Evolutionary conservation across 2,888 invertebrate species (phyloP).

Genomic region (Serripes groenlandicus): DNA sequence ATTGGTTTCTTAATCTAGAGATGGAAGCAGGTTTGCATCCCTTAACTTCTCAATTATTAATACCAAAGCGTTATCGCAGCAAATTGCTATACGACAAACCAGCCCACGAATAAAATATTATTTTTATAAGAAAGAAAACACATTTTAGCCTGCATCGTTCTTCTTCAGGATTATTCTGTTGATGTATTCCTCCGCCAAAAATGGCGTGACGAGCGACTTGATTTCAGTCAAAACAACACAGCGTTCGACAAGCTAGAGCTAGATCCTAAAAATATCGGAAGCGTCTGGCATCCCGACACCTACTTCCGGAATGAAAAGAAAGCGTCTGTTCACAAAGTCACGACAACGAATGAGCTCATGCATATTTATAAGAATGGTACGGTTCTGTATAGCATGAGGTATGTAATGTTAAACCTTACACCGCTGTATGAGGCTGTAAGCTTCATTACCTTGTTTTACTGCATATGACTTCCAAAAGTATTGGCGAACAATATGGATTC

Average conservation of each 20-base stretch:
- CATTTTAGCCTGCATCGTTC: not conserved
- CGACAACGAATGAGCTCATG: conserved; percentile 32
- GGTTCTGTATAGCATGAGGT: conserved; percentile 38
- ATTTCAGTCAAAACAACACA: conserved; percentile 19
- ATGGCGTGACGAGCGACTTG: conserved; percentile 38
- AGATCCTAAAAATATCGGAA: conserved; percentile 31
- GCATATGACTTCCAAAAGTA: not conserved
- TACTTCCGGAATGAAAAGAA: conserved; percentile 37
- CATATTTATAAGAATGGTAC: conserved; percentile 37
- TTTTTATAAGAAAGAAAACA: not conserved
- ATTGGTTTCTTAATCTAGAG: not conserved
- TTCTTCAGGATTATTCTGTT: conserved; percentile 35
- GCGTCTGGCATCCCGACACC: conserved; percentile 40
- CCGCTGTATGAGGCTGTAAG: not conserved
- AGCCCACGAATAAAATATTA: not conserved
- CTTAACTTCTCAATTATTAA: no score
- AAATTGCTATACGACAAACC: not conserved
- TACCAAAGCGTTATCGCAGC: no score
- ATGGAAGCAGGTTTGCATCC: no score
- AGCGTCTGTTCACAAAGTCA: conserved; percentile 36
- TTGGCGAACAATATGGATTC: not conserved
- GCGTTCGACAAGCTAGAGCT: conserved; percentile 27
- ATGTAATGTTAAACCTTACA: not conserved
- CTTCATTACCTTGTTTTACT: not conserved
- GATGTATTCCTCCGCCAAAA: conserved; percentile 26